phyloP scores from a whole-genome alignment of 1,140 invertebrate species.

The Panagrolaimus sp. region DNA sequence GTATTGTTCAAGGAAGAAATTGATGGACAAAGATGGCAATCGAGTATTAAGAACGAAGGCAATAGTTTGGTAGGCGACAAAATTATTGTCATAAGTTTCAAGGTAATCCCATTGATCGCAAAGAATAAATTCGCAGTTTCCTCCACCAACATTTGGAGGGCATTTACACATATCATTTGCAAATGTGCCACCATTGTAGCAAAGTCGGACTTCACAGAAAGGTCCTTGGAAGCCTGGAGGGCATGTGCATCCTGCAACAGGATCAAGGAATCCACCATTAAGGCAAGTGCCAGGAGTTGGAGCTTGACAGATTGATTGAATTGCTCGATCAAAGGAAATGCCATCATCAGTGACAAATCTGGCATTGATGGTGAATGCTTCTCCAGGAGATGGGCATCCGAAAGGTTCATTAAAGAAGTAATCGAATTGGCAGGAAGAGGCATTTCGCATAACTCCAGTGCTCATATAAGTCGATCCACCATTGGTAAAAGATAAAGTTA shows the following conservation, averaged over 20 bases:
- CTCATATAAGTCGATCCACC: not conserved
- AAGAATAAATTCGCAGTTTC: not conserved
- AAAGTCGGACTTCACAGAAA: not conserved
- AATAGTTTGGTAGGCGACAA: not conserved
- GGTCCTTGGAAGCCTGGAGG: not conserved
- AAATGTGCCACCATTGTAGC: not conserved
- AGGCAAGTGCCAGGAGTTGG: conserved; percentile 6
- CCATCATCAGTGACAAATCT: not conserved
- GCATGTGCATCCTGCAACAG: not conserved
- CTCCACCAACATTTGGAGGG: not conserved
- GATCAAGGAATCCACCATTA: conserved; percentile 7
- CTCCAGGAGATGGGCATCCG: not conserved
- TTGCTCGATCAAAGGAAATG: not conserved
- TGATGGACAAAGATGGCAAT: not conserved
- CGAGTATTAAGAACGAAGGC: not conserved
- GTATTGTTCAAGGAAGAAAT: not conserved
- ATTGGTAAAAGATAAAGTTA: not conserved
- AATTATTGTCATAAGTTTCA: not conserved
- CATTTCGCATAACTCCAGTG: not conserved
- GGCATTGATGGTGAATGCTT: not conserved
- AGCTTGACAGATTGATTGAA: conserved; percentile 1
- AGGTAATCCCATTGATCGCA: not conserved
- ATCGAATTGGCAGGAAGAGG: conserved; percentile 5
- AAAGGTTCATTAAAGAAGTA: conserved; percentile 11
- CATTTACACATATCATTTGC: not conserved